Percentiles rank a stretch among this genome's conserved stretches.
phyloP scores from a whole-genome alignment of 2,888 invertebrate species.

The Matsumyia berberina region DNA sequence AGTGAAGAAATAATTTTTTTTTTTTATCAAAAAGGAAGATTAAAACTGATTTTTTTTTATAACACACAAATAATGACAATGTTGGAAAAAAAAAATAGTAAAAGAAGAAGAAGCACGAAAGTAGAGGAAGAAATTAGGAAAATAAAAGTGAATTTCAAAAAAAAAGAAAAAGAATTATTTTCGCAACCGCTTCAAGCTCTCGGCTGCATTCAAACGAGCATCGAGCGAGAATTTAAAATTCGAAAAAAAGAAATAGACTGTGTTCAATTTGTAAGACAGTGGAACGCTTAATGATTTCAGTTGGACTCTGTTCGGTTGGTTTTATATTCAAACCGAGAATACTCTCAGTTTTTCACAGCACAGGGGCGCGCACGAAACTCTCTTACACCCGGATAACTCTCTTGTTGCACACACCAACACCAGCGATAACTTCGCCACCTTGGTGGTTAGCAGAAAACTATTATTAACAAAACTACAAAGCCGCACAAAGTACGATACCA shows the following conservation, averaged over 20 bases:
- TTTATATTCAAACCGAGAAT: constrained; percentile 67
- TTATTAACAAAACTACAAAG: constrained; percentile 56
- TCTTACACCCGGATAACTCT: constrained; percentile 63
- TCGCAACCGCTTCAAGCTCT: constrained; percentile 45
- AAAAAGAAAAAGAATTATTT: constrained; percentile 11
- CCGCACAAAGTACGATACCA: neutral
- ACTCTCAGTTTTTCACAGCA: constrained; percentile 53
- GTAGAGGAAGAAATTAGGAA: constrained; percentile 4
- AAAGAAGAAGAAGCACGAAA: constrained; percentile 20
- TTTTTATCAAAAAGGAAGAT: neutral
- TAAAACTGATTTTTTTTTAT: neutral
- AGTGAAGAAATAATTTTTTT: neutral
- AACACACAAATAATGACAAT: neutral
- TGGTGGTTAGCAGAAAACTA: constrained; percentile 59
- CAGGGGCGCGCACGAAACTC: constrained; percentile 49
- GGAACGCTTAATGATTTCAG: constrained; percentile 68
- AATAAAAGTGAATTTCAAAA: constrained; percentile 7
- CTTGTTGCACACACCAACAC: constrained; percentile 61
- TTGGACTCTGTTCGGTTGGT: constrained; percentile 62
- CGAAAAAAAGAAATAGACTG: constrained; percentile 79
- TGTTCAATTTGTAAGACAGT: constrained; percentile 62
- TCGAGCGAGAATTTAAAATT: constrained; percentile 51
- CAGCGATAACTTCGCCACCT: constrained; percentile 63
- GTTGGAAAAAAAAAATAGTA: neutral
- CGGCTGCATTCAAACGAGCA: constrained; percentile 41